Evolutionary conservation across 2,797 vertebrate genomes (phyloP).

Genomic region (Syngnathus acus): DNA sequence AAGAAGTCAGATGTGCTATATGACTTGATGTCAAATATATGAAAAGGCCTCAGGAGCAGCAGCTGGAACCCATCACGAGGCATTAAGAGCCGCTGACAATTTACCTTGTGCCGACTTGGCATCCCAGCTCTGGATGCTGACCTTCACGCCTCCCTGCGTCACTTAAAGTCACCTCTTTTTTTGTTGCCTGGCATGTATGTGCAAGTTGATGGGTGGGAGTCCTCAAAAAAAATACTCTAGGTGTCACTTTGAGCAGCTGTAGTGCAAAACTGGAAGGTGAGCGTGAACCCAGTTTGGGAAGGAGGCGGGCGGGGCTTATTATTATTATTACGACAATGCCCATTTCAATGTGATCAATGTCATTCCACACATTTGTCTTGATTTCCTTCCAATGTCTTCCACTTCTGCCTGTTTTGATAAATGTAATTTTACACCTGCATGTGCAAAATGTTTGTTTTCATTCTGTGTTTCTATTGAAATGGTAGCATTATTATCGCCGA

Average conservation of each 20-base stretch:
- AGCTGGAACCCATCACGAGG: slow-evolving; percentile 56
- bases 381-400: slow-evolving; percentile 17
- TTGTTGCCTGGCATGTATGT: slow-evolving; percentile 43
- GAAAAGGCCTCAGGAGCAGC: slow-evolving; percentile 57
- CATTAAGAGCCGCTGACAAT: slow-evolving; percentile 48
- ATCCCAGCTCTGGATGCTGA: slow-evolving; percentile 13
- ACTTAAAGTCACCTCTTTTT: slow-evolving; percentile 45
- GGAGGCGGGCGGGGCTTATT: neutral
- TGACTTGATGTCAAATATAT: slow-evolving; percentile 62
- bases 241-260: slow-evolving; percentile 39
- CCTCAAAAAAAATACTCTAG: slow-evolving; percentile 41
- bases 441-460: slow-evolving; percentile 33
- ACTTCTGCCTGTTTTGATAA: slow-evolving; percentile 30
- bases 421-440: slow-evolving; percentile 39
- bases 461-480: slow-evolving; percentile 65
- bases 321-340: slow-evolving; percentile 47
- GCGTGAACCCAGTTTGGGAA: neutral
- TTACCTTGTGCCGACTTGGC: slow-evolving; percentile 26
- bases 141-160: slow-evolving; percentile 34
- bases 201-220: slow-evolving; percentile 35
- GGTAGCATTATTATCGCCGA: slow-evolving; percentile 49
- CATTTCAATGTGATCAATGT: slow-evolving; percentile 55
- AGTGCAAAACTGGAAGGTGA: slow-evolving; percentile 28
- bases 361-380: slow-evolving; percentile 19
- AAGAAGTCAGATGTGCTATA: slow-evolving; percentile 50